Evolutionary conservation across 2,888 invertebrate genomes (phyloP), one percentile per base, ranked within the genome.

Genomic region (Cactoblastis cactorum): DNA sequence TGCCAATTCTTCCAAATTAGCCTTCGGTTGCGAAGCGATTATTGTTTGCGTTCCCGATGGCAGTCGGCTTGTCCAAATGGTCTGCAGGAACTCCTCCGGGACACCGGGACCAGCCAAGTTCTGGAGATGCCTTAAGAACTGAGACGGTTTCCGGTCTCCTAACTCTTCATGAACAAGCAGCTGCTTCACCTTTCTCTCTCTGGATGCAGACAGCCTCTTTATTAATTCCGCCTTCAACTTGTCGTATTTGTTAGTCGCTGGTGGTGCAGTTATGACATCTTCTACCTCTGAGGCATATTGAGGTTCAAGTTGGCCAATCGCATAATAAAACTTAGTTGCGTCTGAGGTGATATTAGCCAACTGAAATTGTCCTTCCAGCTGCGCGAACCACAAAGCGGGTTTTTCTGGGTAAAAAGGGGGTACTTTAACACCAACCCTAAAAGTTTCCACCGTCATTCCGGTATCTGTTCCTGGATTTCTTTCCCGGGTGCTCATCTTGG

Each of bases 61-160:
- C 8, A 61, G 45, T 0, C 59, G 47, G 28, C 56, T 53, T 0
- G 45, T 34, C 58, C 59, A 61, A 3, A 59, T 48, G 0, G 57
- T 51, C 12, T 28, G 19, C 2, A 58, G 15, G 38, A 63, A 57
- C 0, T 55, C 55, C 1, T 57, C 53, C 0, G 56, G 50, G 1
- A 58, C 49, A 1, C 0, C 28, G 0, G 50, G 32, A 1, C 59
- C 59, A 1, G 62, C 58, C 1, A 61, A 45, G 28, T 39, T 14
- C 12, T 50, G 49, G 2, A 61, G 34, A 18, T 61, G 59, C 0
- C 60, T 35, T 0, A 59, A 49, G 38, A 60, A 61, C 17, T 59
- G 59, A 0, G 60, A 60, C 0, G 59, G 58, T 12, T 55, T 57
- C 14, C 61, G 45, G 34, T 62, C 61, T 3, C 58, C 62, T 0